These are phyloP conservation scores for Gorsachius goisagi DNA, from an alignment of 2,113 vertebrate genomes.

Conservation along the genomic window DNA sequence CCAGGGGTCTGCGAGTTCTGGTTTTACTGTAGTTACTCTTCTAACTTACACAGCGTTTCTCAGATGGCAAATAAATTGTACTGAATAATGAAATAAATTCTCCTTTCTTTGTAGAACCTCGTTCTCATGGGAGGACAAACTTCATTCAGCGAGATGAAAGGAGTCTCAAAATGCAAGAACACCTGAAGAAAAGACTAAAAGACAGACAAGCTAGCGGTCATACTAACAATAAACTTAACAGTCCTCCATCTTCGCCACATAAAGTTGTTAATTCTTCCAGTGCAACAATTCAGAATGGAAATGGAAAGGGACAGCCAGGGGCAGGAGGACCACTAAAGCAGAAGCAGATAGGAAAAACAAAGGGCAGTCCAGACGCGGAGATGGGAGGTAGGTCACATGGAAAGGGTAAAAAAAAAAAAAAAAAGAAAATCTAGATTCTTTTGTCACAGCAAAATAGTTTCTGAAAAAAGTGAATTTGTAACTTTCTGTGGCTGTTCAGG, in stretches of 20 bases:
- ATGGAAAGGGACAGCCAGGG: constrained; percentile 66
- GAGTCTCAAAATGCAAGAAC: constrained; percentile 77
- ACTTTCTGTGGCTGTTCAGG: background rate
- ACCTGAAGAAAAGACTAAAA: constrained; percentile 78
- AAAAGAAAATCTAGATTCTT: background rate
- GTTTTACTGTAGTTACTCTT: background rate
- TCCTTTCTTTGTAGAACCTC: constrained; percentile 60
- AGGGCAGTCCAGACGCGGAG: constrained; percentile 56
- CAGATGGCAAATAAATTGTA: background rate
- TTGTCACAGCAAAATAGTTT: background rate
- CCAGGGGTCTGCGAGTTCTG: background rate
- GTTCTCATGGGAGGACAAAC: constrained; percentile 72
- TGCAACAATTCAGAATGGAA: constrained; percentile 62
- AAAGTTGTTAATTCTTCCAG: constrained; percentile 52
- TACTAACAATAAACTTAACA: constrained; percentile 68
- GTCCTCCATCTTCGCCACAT: constrained; percentile 71
- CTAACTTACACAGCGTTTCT: background rate
- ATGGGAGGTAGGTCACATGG: constrained; percentile 61
- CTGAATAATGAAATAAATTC: accelerated
- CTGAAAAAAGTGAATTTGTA: background rate
- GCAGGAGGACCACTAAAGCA: constrained; percentile 62
- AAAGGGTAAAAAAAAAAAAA: background rate
- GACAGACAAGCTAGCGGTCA: constrained; percentile 68
- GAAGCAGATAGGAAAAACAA: constrained; percentile 71
- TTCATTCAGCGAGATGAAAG: constrained; percentile 76